A percentile compares a stretch with the other conserved stretches of the same genome.
These are phyloP conservation scores for Toxonevra muliebris DNA, from an alignment of 2,888 invertebrate species.

Conservation along the genomic window DNA sequence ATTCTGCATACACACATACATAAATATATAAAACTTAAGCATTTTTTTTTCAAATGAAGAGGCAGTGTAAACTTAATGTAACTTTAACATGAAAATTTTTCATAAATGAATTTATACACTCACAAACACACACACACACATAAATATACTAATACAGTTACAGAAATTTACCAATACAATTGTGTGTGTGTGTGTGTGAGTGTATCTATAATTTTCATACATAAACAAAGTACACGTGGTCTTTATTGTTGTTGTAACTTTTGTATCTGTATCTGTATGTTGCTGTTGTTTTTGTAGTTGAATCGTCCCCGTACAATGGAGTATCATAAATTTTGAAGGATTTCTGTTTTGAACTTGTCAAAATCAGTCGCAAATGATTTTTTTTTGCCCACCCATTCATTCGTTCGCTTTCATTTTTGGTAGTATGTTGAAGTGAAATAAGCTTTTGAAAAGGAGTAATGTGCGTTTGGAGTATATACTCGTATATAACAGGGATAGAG, in stretches of 20 bases:
- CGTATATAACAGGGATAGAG: too few species aligned
- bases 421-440: constrained; percentile 13
- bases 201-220: neutral
- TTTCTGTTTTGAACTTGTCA: constrained; percentile 64
- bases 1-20: neutral
- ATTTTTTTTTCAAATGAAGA: neutral
- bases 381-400: constrained; percentile 26
- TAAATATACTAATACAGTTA: too few species aligned
- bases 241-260: neutral
- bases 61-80: constrained; percentile 50
- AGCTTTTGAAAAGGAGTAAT: neutral
- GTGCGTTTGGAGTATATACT: constrained; percentile 9
- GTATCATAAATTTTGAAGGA: constrained; percentile 59
- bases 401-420: constrained; percentile 11
- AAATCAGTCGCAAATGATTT: constrained; percentile 52
- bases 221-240: neutral
- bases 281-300: neutral
- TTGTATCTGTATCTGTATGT: constrained; percentile 7
- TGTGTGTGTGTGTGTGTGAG: neutral
- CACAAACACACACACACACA: neutral
- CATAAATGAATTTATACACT: constrained; percentile 23
- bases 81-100: constrained; percentile 46
- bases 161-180: too few species aligned
- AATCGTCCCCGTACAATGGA: constrained; percentile 1
- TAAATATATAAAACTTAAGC: neutral